Percentiles rank a stretch among this genome's conserved stretches.
Evolutionary conservation across 2,113 vertebrate genomes (phyloP).

Genomic region (Orthonyx spaldingii): DNA sequence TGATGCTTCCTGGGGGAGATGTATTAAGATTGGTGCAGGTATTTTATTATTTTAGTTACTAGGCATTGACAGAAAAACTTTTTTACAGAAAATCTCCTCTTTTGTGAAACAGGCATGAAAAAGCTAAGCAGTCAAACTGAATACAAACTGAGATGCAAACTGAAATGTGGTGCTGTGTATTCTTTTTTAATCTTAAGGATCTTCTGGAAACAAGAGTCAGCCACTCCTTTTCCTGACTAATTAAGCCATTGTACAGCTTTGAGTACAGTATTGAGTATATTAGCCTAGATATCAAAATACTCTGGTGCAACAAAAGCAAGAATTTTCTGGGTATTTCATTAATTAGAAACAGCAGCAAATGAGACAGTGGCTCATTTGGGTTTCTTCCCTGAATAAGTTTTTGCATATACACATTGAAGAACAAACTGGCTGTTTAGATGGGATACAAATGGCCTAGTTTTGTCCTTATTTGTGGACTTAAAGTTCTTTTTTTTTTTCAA

Average conservation of each 20-base stretch:
- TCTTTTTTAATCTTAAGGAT: not conserved
- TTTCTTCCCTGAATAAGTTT: not conserved
- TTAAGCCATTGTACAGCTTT: conserved; percentile 3
- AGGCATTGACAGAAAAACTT: not conserved
- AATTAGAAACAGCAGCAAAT: not conserved
- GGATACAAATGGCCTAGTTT: not conserved
- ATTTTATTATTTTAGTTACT: conserved; percentile 32
- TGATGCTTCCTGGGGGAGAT: not conserved
- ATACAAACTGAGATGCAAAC: not conserved
- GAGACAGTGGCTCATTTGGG: not conserved
- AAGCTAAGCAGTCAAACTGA: not conserved
- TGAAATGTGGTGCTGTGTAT: not conserved
- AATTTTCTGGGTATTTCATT: not conserved
- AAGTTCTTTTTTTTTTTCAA: not conserved
- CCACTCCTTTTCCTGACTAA: conserved; percentile 35
- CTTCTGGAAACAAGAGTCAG: conserved; percentile 12
- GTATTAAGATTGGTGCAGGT: conserved; percentile 4
- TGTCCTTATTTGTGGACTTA: not conserved
- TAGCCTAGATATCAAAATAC: conserved; percentile 9
- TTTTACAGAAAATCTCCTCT: not conserved
- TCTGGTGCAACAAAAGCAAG: not conserved
- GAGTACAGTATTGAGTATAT: not conserved
- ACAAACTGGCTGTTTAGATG: not conserved
- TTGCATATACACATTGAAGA: not conserved
- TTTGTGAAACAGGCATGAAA: not conserved